Evolutionary conservation across 2,797 vertebrate species (phyloP).

Genomic region (Argya squamiceps): DNA sequence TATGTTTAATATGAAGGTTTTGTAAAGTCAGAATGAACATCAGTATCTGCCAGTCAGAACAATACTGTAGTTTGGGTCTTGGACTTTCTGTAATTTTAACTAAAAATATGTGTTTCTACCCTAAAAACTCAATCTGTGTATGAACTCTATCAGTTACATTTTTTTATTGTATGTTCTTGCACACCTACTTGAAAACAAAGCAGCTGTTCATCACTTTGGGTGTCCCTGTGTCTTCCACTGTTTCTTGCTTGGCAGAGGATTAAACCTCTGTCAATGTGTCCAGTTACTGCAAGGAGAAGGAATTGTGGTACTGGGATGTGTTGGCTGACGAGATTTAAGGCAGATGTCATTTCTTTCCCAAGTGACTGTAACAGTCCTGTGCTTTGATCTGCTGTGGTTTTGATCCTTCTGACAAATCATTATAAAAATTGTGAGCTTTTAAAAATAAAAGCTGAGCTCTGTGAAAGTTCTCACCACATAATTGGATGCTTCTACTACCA

Average conservation of each 20-base stretch:
- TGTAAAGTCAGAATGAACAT: not conserved
- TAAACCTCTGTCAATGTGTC: accelerated
- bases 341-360: not conserved
- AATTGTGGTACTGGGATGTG: not conserved
- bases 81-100: not conserved
- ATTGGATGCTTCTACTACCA: not conserved
- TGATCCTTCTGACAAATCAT: not conserved
- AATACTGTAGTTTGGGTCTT: not conserved
- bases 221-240: not conserved
- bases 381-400: not conserved
- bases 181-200: not conserved
- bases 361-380: not conserved
- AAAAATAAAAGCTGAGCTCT: no score
- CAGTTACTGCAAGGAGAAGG: not conserved
- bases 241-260: not conserved
- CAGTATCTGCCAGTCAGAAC: not conserved
- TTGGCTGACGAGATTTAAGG: not conserved
- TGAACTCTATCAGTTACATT: not conserved
- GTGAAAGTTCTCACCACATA: not conserved
- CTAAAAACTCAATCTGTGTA: not conserved
- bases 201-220: not conserved
- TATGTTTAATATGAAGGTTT: not conserved
- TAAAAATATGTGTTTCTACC: not conserved
- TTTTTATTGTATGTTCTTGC: not conserved
- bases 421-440: not conserved